Evolutionary conservation across 2,797 vertebrate species (phyloP).

Genomic region (Acrossocheilus fasciatus): DNA sequence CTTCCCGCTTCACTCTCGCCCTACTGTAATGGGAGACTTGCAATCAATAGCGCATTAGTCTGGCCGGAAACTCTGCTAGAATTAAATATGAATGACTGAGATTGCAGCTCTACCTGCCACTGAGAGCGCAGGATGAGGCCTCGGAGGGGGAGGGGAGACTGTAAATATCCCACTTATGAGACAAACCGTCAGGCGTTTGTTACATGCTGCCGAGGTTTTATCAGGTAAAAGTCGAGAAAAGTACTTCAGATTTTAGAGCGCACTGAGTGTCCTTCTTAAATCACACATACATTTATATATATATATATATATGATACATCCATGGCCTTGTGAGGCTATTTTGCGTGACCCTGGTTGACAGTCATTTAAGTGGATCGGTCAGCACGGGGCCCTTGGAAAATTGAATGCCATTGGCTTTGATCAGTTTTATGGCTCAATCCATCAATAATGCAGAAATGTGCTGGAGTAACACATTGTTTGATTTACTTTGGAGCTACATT

Average conservation of each 20-base stretch:
- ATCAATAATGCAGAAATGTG: slow-evolving; percentile 72
- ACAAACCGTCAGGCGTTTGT: slow-evolving; percentile 71
- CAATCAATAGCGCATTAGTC: slow-evolving; percentile 88
- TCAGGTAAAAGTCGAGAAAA: neutral
- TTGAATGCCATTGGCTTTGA: slow-evolving; percentile 34
- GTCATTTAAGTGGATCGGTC: slow-evolving; percentile 21
- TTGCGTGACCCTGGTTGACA: neutral
- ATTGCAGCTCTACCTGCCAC: slow-evolving; percentile 83
- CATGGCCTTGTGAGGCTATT: neutral
- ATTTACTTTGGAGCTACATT: slow-evolving; percentile 76
- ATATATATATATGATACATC: neutral
- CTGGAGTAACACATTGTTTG: slow-evolving; percentile 70
- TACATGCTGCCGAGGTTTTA: slow-evolving; percentile 62
- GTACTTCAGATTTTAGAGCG: too few species aligned
- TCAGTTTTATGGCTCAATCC: slow-evolving; percentile 58
- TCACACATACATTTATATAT: neutral
- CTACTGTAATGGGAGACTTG: slow-evolving; percentile 81
- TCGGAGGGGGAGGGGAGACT: slow-evolving; percentile 67
- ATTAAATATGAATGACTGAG: slow-evolving; percentile 88
- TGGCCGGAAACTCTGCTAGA: slow-evolving; percentile 81
- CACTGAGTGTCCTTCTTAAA: neutral
- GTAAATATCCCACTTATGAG: slow-evolving; percentile 68
- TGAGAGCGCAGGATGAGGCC: slow-evolving; percentile 71
- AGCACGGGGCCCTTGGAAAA: neutral
- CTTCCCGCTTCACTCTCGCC: slow-evolving; percentile 62